Conservation (phyloP, 2,113 vertebrate genomes). For the Etheostoma cragini region DNA sequence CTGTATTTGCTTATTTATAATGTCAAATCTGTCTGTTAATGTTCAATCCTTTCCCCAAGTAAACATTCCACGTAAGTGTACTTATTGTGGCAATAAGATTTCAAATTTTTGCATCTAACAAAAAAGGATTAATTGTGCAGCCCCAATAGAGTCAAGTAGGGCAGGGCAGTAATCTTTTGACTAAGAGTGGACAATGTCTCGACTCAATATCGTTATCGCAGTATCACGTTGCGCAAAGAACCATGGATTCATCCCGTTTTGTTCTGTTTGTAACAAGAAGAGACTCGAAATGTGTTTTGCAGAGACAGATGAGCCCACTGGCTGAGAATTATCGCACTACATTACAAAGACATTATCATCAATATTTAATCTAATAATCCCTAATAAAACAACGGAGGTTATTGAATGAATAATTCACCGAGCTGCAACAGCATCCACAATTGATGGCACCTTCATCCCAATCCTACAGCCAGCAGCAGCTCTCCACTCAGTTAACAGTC, state of each 20-base stretch:
- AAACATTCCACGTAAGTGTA: no score
- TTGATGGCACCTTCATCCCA: not conserved
- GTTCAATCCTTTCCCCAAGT: no score
- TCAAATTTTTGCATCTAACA: no score
- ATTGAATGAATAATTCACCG: slow-evolving; percentile 38
- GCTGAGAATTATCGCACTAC: not conserved
- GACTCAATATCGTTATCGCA: no score
- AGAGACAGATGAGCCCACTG: not conserved
- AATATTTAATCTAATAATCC: slow-evolving; percentile 52
- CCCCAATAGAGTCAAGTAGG: no score
- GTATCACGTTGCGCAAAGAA: not conserved
- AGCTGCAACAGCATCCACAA: slow-evolving; percentile 4
- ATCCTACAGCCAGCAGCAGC: not conserved
- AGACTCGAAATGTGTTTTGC: not conserved
- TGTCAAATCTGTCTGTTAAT: no score
- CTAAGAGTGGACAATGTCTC: no score
- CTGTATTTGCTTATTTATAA: no score
- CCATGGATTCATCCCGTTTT: not conserved
- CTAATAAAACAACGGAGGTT: slow-evolving; percentile 46
- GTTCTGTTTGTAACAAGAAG: not conserved
- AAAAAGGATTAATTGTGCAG: no score
- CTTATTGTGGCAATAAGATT: no score
- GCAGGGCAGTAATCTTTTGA: no score
- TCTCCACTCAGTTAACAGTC: not conserved
- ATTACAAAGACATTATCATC: slow-evolving; percentile 37